phyloP scores from a whole-genome alignment of 53 echinoderm and acorn worm species.

The Antedon mediterranea region DNA sequence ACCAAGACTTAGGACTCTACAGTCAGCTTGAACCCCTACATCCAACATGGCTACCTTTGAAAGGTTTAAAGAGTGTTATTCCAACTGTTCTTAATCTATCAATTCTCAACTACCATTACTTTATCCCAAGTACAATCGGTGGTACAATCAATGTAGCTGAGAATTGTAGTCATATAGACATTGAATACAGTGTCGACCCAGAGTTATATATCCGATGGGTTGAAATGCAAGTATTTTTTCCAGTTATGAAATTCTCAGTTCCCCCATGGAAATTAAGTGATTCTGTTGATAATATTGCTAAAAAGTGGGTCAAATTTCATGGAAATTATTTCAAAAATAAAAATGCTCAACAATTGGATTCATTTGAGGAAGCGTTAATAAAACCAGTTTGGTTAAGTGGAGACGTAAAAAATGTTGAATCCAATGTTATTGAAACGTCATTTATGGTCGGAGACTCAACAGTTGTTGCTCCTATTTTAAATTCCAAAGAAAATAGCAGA shows the following conservation, averaged over 20 bases:
- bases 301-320: constrained; percentile 54
- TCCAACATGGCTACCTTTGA: constrained; percentile 40
- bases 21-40: constrained; percentile 37
- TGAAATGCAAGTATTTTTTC: constrained; percentile 65
- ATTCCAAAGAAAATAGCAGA: constrained; percentile 18
- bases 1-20: constrained; percentile 45
- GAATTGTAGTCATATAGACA: not conserved
- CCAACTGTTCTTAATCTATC: constrained; percentile 66
- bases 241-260: constrained; percentile 69
- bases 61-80: constrained; percentile 70
- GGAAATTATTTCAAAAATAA: constrained; percentile 19
- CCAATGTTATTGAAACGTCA: constrained; percentile 49
- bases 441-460: constrained; percentile 75
- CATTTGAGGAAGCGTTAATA: constrained; percentile 25
- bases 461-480: constrained; percentile 58
- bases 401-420: constrained; percentile 12
- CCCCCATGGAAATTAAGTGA: constrained; percentile 42
- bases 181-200: constrained; percentile 10
- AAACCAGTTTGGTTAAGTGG: constrained; percentile 74
- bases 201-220: constrained; percentile 73
- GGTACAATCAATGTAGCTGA: not conserved
- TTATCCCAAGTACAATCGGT: constrained; percentile 53
- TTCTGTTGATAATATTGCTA: constrained; percentile 23
- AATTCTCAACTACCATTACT: constrained; percentile 70
- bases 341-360: constrained; percentile 2